Evolutionary conservation across 1,140 invertebrate species (phyloP).

Genomic region (Aricia agestis): DNA sequence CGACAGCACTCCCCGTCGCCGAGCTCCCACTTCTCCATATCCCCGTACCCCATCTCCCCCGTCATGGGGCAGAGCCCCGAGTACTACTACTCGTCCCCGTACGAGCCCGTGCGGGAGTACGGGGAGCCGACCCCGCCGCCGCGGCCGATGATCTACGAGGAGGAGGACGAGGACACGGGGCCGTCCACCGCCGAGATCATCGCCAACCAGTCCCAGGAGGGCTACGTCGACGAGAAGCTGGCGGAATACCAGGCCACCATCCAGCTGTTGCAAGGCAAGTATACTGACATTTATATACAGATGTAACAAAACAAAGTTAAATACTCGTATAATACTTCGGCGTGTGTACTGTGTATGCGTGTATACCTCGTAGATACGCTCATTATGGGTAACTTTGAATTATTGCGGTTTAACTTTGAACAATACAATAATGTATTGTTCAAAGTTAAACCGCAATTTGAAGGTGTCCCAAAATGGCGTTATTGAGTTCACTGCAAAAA

Average conservation of each 20-base stretch:
- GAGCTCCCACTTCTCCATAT: slow-evolving; percentile 70
- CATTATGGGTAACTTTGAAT: too few relatives aligned
- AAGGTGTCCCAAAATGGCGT: too few relatives aligned
- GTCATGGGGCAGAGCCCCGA: slow-evolving; percentile 78
- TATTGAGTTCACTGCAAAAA: too few relatives aligned
- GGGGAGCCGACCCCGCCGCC: slow-evolving; percentile 81
- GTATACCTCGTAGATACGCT: too few relatives aligned
- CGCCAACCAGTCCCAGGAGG: slow-evolving; percentile 92
- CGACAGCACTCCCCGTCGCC: slow-evolving; percentile 66
- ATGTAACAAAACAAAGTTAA: too few relatives aligned
- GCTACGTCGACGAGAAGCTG: slow-evolving; percentile 93
- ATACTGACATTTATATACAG: background rate
- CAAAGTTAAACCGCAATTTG: too few relatives aligned
- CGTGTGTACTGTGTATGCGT: too few relatives aligned
- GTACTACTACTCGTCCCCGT: slow-evolving; percentile 80
- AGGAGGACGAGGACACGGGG: slow-evolving; percentile 83
- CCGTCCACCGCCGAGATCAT: slow-evolving; percentile 93
- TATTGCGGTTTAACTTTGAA: too few relatives aligned
- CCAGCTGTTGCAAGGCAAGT: slow-evolving; percentile 90
- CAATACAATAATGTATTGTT: too few relatives aligned
- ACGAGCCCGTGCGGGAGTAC: slow-evolving; percentile 76
- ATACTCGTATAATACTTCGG: too few relatives aligned
- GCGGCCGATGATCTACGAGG: slow-evolving; percentile 76
- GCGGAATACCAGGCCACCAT: slow-evolving; percentile 95
- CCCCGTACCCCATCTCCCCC: slow-evolving; percentile 73